Conservation (phyloP, 2,113 vertebrate species). For the Syrmaticus mikado region DNA sequence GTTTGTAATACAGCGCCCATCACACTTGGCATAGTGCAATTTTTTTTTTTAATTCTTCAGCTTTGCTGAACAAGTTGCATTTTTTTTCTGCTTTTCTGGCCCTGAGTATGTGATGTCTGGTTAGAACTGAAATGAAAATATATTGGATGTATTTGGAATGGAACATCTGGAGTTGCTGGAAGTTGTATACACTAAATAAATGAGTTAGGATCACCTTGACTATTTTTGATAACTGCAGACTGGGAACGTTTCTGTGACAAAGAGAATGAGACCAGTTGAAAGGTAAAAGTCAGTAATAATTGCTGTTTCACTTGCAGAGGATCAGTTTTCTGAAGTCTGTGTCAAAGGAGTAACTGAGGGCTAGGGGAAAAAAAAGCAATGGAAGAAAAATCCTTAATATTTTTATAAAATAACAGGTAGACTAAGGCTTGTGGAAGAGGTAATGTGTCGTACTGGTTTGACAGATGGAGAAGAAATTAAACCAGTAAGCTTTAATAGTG, state of each 20-base stretch:
- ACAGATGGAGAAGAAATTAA: not conserved
- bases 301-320: not conserved
- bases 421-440: not conserved
- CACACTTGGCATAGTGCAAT: not conserved
- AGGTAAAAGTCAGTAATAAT: not conserved
- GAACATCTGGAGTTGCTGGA: constrained; percentile 27
- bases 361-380: not conserved
- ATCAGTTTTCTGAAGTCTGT: not conserved
- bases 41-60: not conserved
- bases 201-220: constrained; percentile 9
- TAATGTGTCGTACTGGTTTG: not conserved
- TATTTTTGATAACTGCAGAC: constrained; percentile 13
- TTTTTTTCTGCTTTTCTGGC: not conserved
- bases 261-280: not conserved
- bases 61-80: not conserved
- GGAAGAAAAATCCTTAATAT: not conserved
- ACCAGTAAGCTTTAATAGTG: constrained; percentile 27
- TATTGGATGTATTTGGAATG: not conserved
- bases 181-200: not conserved
- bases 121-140: constrained; percentile 16
- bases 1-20: not conserved
- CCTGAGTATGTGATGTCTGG: not conserved
- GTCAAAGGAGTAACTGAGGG: not conserved
- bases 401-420: not conserved
- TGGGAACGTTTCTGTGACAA: not conserved